phyloP scores from a whole-genome alignment of 2,888 invertebrate genomes.

The Tenthredo mesomela region DNA sequence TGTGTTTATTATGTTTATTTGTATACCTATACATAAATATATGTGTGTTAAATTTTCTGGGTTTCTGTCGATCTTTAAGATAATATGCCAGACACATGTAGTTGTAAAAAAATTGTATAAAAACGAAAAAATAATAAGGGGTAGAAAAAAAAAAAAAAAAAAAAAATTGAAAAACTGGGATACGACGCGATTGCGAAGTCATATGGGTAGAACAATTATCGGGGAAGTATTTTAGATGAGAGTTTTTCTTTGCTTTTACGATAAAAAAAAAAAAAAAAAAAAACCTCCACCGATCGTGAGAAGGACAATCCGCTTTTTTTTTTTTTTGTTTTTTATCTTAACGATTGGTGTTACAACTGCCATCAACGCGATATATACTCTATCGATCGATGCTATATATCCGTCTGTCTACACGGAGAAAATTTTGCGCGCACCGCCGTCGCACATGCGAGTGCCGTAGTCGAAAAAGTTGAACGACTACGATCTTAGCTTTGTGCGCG shows the following conservation, averaged over 20 bases:
- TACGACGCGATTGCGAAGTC: background rate
- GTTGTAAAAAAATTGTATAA: background rate
- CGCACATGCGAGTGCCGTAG: no score
- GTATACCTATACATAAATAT: background rate
- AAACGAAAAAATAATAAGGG: no score
- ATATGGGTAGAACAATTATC: background rate
- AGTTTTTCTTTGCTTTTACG: background rate
- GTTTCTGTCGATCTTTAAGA: background rate
- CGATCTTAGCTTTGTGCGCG: no score
- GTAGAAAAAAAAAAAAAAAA: background rate
- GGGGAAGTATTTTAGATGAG: background rate
- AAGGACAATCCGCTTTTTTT: background rate
- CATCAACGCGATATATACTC: constrained; percentile 27
- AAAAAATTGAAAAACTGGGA: background rate
- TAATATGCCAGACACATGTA: background rate
- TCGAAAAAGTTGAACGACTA: no score
- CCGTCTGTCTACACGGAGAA: background rate
- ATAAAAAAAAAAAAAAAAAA: background rate
- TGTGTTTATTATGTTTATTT: background rate
- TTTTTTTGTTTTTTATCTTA: background rate
- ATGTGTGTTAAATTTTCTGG: background rate
- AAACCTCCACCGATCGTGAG: background rate
- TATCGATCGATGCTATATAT: background rate
- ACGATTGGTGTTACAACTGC: constrained; percentile 36
- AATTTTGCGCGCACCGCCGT: no score